Evolutionary conservation across 2,888 invertebrate genomes (phyloP).

Genomic region (Melieria crassipennis): DNA sequence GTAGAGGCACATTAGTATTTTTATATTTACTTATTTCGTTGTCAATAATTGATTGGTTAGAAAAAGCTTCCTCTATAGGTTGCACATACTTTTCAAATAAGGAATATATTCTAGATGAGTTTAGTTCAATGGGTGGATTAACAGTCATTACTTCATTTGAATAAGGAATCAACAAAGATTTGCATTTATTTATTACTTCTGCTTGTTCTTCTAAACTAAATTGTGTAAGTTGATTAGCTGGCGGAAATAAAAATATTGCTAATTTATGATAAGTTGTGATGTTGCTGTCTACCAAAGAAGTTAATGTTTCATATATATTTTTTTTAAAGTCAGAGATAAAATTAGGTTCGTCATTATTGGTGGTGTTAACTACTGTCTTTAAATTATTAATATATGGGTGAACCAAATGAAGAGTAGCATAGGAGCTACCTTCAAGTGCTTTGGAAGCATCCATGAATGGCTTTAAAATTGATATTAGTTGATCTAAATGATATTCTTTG

Average conservation of each 20-base stretch:
- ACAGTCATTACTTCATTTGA: constrained; percentile 22
- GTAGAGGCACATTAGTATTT: constrained; percentile 23
- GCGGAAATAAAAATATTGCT: constrained; percentile 34
- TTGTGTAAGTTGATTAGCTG: constrained; percentile 28
- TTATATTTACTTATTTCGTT: constrained; percentile 29
- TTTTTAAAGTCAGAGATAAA: no score
- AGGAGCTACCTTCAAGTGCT: no score
- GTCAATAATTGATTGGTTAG: constrained; percentile 22
- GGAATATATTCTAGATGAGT: constrained; percentile 25
- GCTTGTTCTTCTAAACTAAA: constrained; percentile 32
- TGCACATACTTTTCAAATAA: constrained; percentile 26
- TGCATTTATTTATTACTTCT: constrained; percentile 7
- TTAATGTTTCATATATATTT: constrained; percentile 29
- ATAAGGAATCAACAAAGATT: constrained; percentile 29
- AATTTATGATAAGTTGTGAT: constrained; percentile 31
- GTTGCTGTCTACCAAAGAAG: constrained; percentile 27
- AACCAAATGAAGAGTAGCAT: no score
- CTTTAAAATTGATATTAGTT: no score
- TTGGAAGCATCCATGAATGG: no score
- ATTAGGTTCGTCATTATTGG: no score
- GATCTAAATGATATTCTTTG: no score
- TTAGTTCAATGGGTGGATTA: constrained; percentile 18
- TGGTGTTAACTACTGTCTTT: no score
- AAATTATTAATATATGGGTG: no score
- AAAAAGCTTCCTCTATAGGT: constrained; percentile 24